Evolutionary conservation across 2,888 invertebrate species (phyloP).

Genomic region (Cybosia mesomella): DNA sequence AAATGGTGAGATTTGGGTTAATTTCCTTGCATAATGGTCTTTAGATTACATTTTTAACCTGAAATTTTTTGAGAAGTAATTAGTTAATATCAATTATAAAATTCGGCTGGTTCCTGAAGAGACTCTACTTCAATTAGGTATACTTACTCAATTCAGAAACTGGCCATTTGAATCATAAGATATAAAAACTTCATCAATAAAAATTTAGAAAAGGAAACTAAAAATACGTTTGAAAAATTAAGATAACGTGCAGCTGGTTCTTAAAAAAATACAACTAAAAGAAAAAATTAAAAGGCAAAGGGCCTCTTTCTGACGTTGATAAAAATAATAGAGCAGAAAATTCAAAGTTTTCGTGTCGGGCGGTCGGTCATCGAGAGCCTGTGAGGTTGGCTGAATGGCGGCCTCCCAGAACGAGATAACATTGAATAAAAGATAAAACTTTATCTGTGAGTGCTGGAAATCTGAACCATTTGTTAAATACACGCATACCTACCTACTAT

Average conservation of each 20-base stretch:
- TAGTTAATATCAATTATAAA: constrained; percentile 11
- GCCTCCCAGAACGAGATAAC: constrained; percentile 38
- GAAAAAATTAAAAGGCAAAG: constrained; percentile 23
- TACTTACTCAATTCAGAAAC: not conserved
- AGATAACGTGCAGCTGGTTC: constrained; percentile 21
- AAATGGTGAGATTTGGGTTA: constrained; percentile 22
- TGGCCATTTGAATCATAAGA: not conserved
- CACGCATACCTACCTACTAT: constrained; percentile 25
- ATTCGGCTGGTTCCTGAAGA: not conserved
- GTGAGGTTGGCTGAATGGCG: constrained; percentile 33
- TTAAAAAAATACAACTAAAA: constrained; percentile 27
- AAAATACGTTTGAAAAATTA: constrained; percentile 23
- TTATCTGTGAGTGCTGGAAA: constrained; percentile 50
- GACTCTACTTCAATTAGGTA: not conserved
- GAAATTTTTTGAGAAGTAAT: not conserved
- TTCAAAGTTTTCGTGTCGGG: constrained; percentile 39
- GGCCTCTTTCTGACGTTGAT: constrained; percentile 28
- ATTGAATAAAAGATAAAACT: constrained; percentile 53
- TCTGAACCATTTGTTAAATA: constrained; percentile 42
- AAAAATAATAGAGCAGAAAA: constrained; percentile 48
- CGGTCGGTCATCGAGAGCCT: constrained; percentile 23
- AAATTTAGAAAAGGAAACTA: not conserved
- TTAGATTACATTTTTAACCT: constrained; percentile 18
- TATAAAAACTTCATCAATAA: not conserved
- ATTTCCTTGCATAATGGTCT: constrained; percentile 14